These are phyloP conservation scores for Pterobdella sp. DNA, from an alignment of 2,888 invertebrate species.

Conservation along the genomic window DNA sequence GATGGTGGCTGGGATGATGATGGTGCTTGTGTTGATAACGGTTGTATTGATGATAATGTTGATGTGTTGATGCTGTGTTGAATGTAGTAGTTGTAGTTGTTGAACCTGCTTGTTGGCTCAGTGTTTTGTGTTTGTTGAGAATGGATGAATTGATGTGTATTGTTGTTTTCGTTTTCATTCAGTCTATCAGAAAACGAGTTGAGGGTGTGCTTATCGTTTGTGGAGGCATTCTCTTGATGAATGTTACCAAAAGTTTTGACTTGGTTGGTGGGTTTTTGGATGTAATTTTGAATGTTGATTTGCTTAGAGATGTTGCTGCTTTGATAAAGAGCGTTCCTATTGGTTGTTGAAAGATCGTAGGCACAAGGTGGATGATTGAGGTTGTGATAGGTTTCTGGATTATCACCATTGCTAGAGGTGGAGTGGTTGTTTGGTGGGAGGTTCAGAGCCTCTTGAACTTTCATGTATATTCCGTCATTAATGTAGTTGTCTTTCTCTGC, in stretches of 20 bases:
- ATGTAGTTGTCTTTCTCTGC: constrained; percentile 23
- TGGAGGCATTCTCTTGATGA: not conserved
- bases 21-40: constrained; percentile 17
- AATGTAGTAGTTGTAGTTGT: constrained; percentile 10
- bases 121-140: not conserved
- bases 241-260: not conserved
- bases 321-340: too few species aligned
- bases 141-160: not conserved
- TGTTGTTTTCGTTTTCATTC: not conserved
- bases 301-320: not conserved
- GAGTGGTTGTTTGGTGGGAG: not conserved
- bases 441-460: constrained; percentile 13
- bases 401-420: not conserved
- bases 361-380: not conserved
- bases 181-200: not conserved
- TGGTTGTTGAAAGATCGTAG: too few species aligned
- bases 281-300: not conserved
- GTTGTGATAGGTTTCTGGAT: not conserved
- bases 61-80: constrained; percentile 19
- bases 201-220: not conserved
- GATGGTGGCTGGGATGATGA: not conserved
- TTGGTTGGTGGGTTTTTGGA: too few species aligned
- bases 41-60: not conserved
- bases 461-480: constrained; percentile 26
- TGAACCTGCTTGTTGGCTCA: not conserved